Conservation (phyloP, 53 echinoderm and acorn worm species). For the Arbacia lixula region DNA sequence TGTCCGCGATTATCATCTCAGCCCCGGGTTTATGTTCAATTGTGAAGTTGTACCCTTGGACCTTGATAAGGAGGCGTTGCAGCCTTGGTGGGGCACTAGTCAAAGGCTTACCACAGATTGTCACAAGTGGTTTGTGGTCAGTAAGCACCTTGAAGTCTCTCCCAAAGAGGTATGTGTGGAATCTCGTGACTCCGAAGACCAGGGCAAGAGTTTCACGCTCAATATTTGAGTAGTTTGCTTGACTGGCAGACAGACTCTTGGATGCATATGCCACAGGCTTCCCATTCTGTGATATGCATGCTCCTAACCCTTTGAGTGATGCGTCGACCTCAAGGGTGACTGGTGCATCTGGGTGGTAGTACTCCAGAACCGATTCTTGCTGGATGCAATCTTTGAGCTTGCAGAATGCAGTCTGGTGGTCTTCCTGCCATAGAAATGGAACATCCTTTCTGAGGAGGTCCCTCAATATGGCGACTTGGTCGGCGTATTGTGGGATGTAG, state of each 20-base stretch:
- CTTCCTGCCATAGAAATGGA: conserved; percentile 58
- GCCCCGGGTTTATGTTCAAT: conserved; percentile 56
- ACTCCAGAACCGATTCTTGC: conserved; percentile 18
- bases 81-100: conserved; percentile 65
- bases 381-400: conserved; percentile 36
- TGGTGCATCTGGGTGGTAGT: conserved; percentile 6
- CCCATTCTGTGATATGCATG: no score
- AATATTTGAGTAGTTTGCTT: conserved; percentile 74
- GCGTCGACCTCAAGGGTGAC: conserved; percentile 42
- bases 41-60: conserved; percentile 68
- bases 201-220: conserved; percentile 65
- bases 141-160: conserved; percentile 54
- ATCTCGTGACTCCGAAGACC: conserved; percentile 59
- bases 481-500: conserved; percentile 62
- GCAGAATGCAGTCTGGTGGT: conserved; percentile 54
- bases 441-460: conserved; percentile 40
- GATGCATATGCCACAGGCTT: no score
- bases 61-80: conserved; percentile 67
- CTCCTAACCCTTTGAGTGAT: no score
- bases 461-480: conserved; percentile 16
- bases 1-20: conserved; percentile 60
- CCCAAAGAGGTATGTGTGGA: conserved; percentile 71
- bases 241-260: conserved; percentile 63
- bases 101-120: conserved; percentile 70
- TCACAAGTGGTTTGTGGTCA: conserved; percentile 74